Conservation (phyloP, 1,140 invertebrate genomes). For the Bombus fervidus region DNA sequence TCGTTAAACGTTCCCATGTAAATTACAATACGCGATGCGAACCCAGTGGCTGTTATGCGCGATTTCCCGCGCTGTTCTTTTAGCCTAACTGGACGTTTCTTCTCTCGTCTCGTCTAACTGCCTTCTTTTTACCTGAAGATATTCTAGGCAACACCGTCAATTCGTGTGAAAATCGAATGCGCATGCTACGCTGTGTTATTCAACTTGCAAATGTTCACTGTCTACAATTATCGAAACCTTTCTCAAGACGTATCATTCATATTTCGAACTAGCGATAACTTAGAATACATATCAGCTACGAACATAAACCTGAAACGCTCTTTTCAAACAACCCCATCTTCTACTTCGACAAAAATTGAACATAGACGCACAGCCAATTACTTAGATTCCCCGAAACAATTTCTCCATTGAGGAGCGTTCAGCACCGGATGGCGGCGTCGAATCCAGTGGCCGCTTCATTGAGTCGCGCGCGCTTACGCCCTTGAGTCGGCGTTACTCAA, state of each 20-base stretch:
- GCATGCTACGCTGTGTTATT: too few relatives aligned
- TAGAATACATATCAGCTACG: neutral
- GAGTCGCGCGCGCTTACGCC: constrained; percentile 2
- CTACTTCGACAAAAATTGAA: neutral
- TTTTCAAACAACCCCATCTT: neutral
- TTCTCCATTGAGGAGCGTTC: neutral
- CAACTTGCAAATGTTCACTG: too few relatives aligned
- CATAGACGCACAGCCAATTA: neutral
- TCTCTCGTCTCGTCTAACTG: neutral
- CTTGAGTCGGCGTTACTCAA: constrained; percentile 24
- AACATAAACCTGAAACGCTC: neutral
- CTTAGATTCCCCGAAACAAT: neutral
- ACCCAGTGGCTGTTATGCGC: neutral
- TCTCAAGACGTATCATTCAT: too few relatives aligned
- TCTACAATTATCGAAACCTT: too few relatives aligned
- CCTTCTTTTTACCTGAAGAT: neutral
- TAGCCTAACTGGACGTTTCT: neutral
- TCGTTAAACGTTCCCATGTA: constrained; percentile 13
- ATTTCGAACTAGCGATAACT: too few relatives aligned
- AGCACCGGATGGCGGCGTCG: neutral
- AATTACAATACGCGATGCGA: constrained; percentile 16
- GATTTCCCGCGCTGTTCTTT: neutral
- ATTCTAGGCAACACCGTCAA: too few relatives aligned
- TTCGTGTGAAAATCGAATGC: neutral
- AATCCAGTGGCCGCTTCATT: neutral